Evolutionary conservation across 2,113 vertebrate genomes (phyloP).

Genomic region (Conger conger): DNA sequence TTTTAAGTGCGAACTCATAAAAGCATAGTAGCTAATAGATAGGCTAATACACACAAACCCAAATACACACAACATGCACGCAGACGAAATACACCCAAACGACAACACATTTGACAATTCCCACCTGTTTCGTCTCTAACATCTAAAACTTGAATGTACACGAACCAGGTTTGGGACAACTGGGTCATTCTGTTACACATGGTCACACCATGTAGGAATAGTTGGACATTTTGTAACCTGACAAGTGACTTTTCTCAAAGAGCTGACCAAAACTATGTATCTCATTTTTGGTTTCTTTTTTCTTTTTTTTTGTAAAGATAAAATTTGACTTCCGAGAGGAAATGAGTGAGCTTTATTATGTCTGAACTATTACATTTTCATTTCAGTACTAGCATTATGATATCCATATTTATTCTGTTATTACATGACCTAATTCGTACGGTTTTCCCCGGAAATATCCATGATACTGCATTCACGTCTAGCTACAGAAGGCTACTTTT

Average conservation of each 20-base stretch:
- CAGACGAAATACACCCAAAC: too few relatives aligned
- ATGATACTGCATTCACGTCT: background rate
- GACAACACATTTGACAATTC: too few relatives aligned
- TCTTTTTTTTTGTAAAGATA: background rate
- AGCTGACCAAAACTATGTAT: background rate
- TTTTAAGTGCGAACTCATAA: too few relatives aligned
- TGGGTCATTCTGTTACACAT: too few relatives aligned
- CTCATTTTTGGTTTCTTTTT: background rate
- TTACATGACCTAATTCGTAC: background rate
- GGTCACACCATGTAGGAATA: too few relatives aligned
- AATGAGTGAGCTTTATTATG: background rate
- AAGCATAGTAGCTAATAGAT: too few relatives aligned
- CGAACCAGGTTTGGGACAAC: too few relatives aligned
- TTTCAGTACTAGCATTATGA: background rate
- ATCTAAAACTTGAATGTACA: too few relatives aligned
- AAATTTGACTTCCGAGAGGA: background rate
- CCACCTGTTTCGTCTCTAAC: too few relatives aligned
- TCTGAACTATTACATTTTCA: background rate
- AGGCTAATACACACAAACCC: too few relatives aligned
- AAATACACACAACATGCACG: too few relatives aligned
- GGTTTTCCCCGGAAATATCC: constrained; percentile 2
- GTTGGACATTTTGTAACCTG: background rate
- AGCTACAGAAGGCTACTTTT: background rate
- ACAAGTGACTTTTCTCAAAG: background rate
- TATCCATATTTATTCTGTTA: too few relatives aligned